A percentile compares a stretch with the other conserved stretches of the same genome.
phyloP scores from a whole-genome alignment of 2,113 vertebrate genomes.

The Chinchilla lanigera region DNA sequence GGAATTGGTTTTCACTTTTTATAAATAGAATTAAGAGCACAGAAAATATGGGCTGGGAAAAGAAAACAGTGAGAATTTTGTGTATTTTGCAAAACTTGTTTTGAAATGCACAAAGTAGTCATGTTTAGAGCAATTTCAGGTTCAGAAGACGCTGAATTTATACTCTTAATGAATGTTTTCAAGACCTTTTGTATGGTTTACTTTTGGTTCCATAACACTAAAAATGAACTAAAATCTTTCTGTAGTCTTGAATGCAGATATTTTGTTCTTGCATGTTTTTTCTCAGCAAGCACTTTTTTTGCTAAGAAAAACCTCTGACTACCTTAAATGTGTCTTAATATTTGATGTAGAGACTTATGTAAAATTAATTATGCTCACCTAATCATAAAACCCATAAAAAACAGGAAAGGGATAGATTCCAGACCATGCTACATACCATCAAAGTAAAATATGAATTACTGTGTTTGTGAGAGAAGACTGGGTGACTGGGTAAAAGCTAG shows the following conservation, averaged over 20 bases:
- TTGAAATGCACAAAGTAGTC: background rate
- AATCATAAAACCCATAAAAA: background rate
- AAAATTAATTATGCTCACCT: background rate
- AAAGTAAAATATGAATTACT: background rate
- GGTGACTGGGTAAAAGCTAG: background rate
- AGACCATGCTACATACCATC: background rate
- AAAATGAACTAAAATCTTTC: background rate
- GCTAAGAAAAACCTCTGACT: background rate
- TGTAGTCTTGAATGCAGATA: background rate
- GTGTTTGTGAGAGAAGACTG: background rate
- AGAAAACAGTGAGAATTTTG: background rate
- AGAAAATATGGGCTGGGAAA: background rate
- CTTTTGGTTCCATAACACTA: background rate
- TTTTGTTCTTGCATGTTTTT: background rate
- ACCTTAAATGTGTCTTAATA: background rate
- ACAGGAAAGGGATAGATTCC: background rate
- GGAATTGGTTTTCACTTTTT: slow-evolving; percentile 67
- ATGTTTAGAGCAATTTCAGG: slow-evolving; percentile 42
- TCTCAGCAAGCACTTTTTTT: background rate
- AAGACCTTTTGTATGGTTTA: background rate
- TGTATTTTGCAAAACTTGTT: background rate
- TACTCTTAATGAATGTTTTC: background rate
- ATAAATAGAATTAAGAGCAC: slow-evolving; percentile 54
- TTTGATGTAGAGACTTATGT: background rate
- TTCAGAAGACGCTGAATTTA: background rate